A percentile compares a stretch with the other conserved stretches of the same genome.
Evolutionary conservation across 2,797 vertebrate species (phyloP).

Genomic region (Gadopsis marmoratus): DNA sequence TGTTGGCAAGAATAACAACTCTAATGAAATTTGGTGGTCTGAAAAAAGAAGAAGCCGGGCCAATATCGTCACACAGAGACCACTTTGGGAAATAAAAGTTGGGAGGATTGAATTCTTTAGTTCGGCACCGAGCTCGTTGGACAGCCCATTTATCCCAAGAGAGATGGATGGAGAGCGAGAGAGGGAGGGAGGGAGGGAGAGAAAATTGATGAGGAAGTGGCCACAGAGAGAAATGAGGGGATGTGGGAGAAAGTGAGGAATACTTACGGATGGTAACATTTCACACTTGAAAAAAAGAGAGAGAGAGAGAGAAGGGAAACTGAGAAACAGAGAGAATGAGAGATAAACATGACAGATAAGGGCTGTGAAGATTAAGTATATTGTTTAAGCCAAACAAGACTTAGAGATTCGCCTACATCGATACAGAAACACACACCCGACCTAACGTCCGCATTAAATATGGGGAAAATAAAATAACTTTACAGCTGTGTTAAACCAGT

Average conservation of each 20-base stretch:
- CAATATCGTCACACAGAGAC: conserved; percentile 48
- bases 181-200: neutral
- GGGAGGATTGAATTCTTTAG: conserved; percentile 47
- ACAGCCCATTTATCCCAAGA: neutral
- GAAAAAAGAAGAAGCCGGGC: conserved; percentile 4
- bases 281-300: no score
- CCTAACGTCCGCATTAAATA: neutral
- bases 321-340: neutral
- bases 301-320: neutral
- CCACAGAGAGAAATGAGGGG: neutral
- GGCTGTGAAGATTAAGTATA: neutral
- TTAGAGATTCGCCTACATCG: no score
- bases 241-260: no score
- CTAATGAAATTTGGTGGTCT: conserved; percentile 58
- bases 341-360: neutral
- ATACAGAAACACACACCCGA: neutral
- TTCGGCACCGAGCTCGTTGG: conserved; percentile 10
- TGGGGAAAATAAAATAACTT: no score
- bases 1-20: conserved; percentile 30
- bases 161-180: neutral
- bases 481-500: neutral
- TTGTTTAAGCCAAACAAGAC: neutral
- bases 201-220: neutral
- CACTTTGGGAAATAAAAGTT: conserved; percentile 73
- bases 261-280: no score